Evolutionary conservation across 1,140 invertebrate genomes (phyloP).

Genomic region (Orchesella cincta): DNA sequence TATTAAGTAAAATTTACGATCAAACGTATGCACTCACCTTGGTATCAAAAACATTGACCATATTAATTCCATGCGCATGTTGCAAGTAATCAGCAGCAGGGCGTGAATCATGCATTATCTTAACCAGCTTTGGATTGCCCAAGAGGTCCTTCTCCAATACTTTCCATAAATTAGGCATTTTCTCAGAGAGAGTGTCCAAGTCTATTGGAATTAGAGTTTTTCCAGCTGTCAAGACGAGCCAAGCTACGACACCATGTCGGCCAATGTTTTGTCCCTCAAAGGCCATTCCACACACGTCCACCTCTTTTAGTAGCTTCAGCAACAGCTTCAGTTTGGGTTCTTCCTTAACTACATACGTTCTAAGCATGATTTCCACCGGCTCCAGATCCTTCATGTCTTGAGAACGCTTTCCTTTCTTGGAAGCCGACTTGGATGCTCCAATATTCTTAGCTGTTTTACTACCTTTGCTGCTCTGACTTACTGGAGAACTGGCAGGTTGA

Average conservation of each 20-base stretch:
- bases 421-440: neutral
- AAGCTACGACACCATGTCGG: slow-evolving; percentile 36
- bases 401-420: neutral
- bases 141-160: slow-evolving; percentile 35
- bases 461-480: neutral
- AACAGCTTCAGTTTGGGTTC: neutral
- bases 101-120: slow-evolving; percentile 43
- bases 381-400: slow-evolving; percentile 21
- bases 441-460: neutral
- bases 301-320: slow-evolving; percentile 40
- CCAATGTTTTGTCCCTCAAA: slow-evolving; percentile 43
- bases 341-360: slow-evolving; percentile 38
- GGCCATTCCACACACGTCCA: slow-evolving; percentile 31
- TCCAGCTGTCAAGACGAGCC: slow-evolving; percentile 35
- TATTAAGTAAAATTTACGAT: neutral
- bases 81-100: slow-evolving; percentile 37
- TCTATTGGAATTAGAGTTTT: slow-evolving; percentile 41
- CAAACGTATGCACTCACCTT: slow-evolving; percentile 30
- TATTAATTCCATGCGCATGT: slow-evolving; percentile 30
- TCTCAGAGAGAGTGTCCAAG: slow-evolving; percentile 31
- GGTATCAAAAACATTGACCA: slow-evolving; percentile 44
- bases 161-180: slow-evolving; percentile 36
- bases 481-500: neutral
- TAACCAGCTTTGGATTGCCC: slow-evolving; percentile 30
- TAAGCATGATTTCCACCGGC: slow-evolving; percentile 35